phyloP scores from a whole-genome alignment of 2,888 invertebrate genomes.

The Andrena camellia region DNA sequence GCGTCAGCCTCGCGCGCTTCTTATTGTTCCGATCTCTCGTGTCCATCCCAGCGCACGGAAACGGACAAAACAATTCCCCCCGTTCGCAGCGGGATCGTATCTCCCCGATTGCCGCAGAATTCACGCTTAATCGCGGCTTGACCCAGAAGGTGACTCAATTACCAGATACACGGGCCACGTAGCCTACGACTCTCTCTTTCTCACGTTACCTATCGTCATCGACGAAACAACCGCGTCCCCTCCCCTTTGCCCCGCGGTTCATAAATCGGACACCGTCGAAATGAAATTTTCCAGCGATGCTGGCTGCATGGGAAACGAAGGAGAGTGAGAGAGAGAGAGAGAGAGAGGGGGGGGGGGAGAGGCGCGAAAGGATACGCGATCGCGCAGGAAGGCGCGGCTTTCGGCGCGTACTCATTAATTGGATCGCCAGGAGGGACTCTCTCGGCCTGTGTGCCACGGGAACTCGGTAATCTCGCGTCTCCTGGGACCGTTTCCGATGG shows the following conservation, averaged over 20 bases:
- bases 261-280: slow-evolving; percentile 58
- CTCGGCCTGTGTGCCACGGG: slow-evolving; percentile 30
- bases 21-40: slow-evolving; percentile 1
- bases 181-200: slow-evolving; percentile 62
- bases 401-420: slow-evolving; percentile 52
- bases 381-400: slow-evolving; percentile 31
- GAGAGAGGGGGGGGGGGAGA: slow-evolving; percentile 1
- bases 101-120: slow-evolving; percentile 24
- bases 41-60: background rate
- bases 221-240: slow-evolving; percentile 13
- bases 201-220: slow-evolving; percentile 55
- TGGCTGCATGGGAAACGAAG: slow-evolving; percentile 8
- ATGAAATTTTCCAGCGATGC: slow-evolving; percentile 47
- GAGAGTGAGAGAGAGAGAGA: background rate
- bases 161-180: slow-evolving; percentile 20
- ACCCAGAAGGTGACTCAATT: slow-evolving; percentile 51
- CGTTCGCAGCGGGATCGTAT: slow-evolving; percentile 2
- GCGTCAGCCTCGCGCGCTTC: slow-evolving; percentile 1
- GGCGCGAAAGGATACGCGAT: slow-evolving; percentile 14
- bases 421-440: slow-evolving; percentile 43
- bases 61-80: slow-evolving; percentile 11
- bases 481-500: slow-evolving; percentile 65
- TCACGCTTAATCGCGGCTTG: slow-evolving; percentile 25
- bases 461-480: slow-evolving; percentile 49
- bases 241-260: slow-evolving; percentile 3